phyloP scores from a whole-genome alignment of 2,113 vertebrate species.

The Himantopus leucocephalus region DNA sequence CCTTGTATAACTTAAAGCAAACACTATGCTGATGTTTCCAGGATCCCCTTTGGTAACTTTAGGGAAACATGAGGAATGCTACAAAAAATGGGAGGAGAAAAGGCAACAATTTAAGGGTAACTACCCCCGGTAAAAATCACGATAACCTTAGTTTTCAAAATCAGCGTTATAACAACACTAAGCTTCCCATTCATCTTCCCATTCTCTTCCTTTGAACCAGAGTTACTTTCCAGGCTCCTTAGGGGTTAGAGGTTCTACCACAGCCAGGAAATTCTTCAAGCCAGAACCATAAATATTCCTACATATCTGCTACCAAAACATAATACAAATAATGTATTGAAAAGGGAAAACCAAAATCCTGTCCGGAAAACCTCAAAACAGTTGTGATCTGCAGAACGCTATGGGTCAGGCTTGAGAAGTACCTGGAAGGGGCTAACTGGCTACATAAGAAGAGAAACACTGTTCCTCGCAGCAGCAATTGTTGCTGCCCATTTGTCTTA shows the following conservation, averaged over 20 bases:
- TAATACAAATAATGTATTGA: background rate
- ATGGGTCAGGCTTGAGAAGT: background rate
- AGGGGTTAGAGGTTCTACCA: background rate
- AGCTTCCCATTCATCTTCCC: background rate
- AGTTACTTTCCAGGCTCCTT: background rate
- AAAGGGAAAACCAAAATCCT: background rate
- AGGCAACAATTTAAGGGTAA: background rate
- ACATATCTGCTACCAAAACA: background rate
- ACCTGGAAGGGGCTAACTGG: background rate
- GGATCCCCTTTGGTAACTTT: background rate
- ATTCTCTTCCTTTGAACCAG: background rate
- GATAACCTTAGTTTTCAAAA: background rate
- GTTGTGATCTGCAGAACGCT: background rate
- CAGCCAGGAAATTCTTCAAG: background rate
- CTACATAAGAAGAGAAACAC: background rate
- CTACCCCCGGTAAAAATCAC: background rate
- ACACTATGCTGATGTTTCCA: background rate
- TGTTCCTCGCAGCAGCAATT: background rate
- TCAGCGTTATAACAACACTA: background rate
- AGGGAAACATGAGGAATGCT: background rate
- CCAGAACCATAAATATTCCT: background rate
- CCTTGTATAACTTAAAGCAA: background rate
- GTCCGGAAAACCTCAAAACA: background rate
- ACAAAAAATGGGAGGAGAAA: background rate
- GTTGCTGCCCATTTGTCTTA: background rate